Evolutionary conservation across 2,797 vertebrate species (phyloP), one percentile per base, ranked within the genome.

Genomic region (Neostethus bicornis): DNA sequence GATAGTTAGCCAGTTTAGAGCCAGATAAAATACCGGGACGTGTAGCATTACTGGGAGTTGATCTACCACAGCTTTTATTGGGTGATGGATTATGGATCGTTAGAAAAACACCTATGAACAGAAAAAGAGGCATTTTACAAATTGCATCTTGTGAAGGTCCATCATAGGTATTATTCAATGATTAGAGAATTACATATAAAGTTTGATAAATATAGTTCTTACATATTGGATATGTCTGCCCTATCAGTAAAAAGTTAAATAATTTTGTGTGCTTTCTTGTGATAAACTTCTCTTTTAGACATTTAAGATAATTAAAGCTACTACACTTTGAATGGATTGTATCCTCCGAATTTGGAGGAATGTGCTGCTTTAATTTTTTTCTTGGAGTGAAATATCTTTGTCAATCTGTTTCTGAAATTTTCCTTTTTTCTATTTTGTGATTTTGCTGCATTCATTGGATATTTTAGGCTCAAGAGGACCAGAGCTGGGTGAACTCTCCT

Each of bases 401-500:
- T 19, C 8, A 16, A 41, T 17, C 0, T 7, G 4, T 21, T 11
- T 44, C 5, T 43, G 2, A 11, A 4, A 39, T 2, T 59, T 25
- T 58, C 41, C 29, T 55, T n/a, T 43, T 20, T 16, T 21, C 26
- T 63, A 37, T 48, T 74, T 73, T 70, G 77, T 47, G 52, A 60
- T 66, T 69, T 76, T 85, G 58, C 62, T 79, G 87, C 73, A 51
- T 49, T 26, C 12, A 7, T 62, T 39, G 14, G 61, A 4, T 31
- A 61, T 44, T 68, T 50, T 94, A 96, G 93, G 91, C 92, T 89
- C 92, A 95, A 87, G 96, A 97, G 51, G 95, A 97, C 66, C 92
- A 91, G 91, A 92, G 93, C 91, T 97, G 96, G 95, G 92, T 96
- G 84, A 95, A 93, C 84, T 98, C 96, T 87, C 94, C 96, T 46